A percentile compares a stretch with the other conserved stretches of the same genome.
Evolutionary conservation across 2,113 vertebrate genomes (phyloP).

Genomic region (Lycaon pictus): DNA sequence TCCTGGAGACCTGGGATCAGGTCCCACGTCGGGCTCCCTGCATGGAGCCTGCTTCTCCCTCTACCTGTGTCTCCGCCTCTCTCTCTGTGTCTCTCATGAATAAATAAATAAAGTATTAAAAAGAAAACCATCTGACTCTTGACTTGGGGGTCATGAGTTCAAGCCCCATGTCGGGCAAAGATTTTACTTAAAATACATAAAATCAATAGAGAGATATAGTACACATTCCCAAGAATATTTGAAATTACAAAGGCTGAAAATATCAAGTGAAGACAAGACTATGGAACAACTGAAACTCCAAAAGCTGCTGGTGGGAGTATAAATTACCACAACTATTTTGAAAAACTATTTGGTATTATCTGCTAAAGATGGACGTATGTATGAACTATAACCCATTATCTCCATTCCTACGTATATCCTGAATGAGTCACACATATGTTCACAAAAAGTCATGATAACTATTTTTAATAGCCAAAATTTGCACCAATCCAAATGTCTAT

Average conservation of each 20-base stretch:
- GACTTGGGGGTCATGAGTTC: neutral
- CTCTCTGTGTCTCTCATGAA: no score
- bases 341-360: neutral
- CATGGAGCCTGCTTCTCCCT: no score
- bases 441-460: neutral
- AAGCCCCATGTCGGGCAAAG: neutral
- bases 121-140: neutral
- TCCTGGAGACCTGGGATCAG: no score
- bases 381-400: neutral
- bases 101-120: no score
- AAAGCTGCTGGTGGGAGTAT: neutral
- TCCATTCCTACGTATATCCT: neutral
- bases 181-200: neutral
- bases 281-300: neutral
- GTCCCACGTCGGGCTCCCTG: no score
- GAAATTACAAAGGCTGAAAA: neutral
- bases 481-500: neutral
- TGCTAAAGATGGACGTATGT: neutral
- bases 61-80: no score
- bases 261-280: neutral
- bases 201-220: neutral
- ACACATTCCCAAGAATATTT: neutral
- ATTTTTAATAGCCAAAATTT: neutral
- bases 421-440: neutral
- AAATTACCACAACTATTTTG: neutral